phyloP scores from a whole-genome alignment of 1,140 invertebrate species.

The Penaeus chinensis region DNA sequence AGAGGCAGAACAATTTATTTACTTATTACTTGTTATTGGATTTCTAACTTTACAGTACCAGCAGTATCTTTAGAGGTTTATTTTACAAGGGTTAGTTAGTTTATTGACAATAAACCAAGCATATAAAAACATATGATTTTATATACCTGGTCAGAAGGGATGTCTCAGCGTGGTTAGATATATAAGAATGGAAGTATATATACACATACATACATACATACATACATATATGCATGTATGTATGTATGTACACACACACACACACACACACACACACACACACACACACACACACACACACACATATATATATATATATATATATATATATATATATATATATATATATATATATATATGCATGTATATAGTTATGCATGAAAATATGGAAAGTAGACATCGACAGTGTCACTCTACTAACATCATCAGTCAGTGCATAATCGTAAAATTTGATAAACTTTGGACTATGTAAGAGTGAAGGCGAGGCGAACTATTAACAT shows the following conservation, averaged over 20 bases:
- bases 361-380: background rate
- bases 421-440: no score
- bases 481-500: no score
- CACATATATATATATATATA: slow-evolving; percentile 20
- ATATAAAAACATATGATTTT: background rate
- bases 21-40: no score
- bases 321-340: slow-evolving; percentile 10
- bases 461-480: no score
- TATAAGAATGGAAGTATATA: background rate
- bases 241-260: background rate
- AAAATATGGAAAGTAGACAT: background rate
- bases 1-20: no score
- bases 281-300: background rate
- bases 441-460: no score
- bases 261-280: background rate
- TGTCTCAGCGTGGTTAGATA: background rate
- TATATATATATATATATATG: background rate
- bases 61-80: no score
- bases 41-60: no score
- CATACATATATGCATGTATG: background rate
- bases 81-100: no score
- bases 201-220: background rate
- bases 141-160: background rate
- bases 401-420: background rate
- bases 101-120: no score